Conservation (phyloP, 2,113 vertebrate genomes). For the Galeopterus variegatus region DNA sequence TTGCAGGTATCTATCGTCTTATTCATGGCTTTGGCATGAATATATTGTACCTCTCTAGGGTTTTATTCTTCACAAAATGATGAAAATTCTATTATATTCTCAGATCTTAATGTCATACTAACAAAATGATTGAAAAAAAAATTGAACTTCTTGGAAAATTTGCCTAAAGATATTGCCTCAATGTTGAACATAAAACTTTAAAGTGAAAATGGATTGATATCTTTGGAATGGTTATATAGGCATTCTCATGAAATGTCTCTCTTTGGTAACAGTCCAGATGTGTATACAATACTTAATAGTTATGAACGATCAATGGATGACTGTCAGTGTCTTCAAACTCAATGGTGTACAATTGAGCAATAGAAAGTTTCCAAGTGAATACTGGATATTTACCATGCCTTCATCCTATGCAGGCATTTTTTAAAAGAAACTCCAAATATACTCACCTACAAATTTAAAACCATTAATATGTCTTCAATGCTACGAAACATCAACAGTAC, state of each 20-base stretch:
- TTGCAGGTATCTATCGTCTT: neutral
- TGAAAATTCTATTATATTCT: neutral
- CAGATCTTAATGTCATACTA: neutral
- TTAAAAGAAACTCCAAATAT: neutral
- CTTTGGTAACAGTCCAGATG: neutral
- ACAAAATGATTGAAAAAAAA: neutral
- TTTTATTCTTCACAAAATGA: neutral
- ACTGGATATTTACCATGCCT: neutral
- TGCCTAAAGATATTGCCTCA: neutral
- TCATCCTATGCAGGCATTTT: neutral
- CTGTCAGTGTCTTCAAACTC: neutral
- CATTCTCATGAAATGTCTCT: neutral
- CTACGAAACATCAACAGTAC: neutral
- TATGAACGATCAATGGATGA: neutral
- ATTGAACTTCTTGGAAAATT: neutral
- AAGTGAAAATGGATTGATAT: neutral
- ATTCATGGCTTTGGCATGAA: neutral
- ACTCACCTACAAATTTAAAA: neutral
- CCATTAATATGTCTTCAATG: neutral
- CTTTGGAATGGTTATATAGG: neutral
- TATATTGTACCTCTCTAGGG: neutral
- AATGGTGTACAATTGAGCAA: neutral
- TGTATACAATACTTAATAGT: neutral
- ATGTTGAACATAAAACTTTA: neutral
- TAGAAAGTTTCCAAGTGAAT: neutral